Conservation (phyloP, 2,113 vertebrate species). For the Ochotona princeps region DNA sequence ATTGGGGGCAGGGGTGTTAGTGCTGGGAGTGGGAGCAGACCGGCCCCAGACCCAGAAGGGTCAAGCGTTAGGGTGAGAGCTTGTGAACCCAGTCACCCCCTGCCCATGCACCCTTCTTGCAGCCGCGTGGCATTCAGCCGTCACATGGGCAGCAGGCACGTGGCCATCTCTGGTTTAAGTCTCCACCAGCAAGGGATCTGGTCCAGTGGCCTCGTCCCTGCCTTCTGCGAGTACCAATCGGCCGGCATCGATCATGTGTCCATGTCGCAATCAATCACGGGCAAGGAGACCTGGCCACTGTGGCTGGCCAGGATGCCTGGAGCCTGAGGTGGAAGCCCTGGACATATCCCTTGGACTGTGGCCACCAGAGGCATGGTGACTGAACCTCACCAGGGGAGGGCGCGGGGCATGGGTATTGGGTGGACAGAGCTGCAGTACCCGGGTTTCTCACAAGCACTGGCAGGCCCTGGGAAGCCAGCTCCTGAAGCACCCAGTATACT, state of each 20-base stretch:
- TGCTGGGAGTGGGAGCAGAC: background rate
- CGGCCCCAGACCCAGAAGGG: background rate
- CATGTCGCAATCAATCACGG: background rate
- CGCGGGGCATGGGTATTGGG: background rate
- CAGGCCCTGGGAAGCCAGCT: background rate
- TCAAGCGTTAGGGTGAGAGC: background rate
- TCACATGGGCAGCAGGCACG: background rate
- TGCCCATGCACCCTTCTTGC: accelerated
- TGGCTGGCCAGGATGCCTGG: background rate
- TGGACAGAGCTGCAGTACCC: background rate
- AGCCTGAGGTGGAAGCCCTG: background rate
- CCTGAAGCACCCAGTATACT: background rate
- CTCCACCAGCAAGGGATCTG: background rate
- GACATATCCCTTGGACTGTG: background rate
- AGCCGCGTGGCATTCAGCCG: background rate
- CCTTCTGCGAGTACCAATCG: background rate
- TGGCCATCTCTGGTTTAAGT: background rate
- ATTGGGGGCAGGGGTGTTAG: too few species aligned
- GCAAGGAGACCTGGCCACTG: background rate
- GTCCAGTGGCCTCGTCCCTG: background rate
- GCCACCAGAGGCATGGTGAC: background rate
- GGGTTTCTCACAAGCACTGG: background rate
- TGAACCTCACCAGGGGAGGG: background rate
- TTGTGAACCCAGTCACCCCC: background rate
- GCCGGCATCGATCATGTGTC: background rate